Conservation (phyloP, 2,113 vertebrate genomes). For the Picathartes gymnocephalus region DNA sequence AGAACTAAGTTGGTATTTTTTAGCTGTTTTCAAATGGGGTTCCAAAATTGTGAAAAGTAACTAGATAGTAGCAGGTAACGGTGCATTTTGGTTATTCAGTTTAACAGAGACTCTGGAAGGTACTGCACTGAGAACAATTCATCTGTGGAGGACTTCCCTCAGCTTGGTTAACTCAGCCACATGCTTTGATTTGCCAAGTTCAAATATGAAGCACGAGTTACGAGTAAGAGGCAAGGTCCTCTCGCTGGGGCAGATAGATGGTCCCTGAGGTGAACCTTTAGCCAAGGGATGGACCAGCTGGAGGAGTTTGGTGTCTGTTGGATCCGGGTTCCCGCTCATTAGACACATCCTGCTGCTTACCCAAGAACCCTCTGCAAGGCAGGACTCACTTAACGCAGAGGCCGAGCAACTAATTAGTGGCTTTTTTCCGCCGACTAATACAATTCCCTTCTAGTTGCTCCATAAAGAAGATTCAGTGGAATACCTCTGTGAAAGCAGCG, state of each 20-base stretch:
- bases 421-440: not conserved
- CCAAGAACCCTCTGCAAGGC: not conserved
- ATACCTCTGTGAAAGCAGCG: slow-evolving; percentile 28
- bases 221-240: not conserved
- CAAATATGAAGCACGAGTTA: not conserved
- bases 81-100: not conserved
- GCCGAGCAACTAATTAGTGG: slow-evolving; percentile 46
- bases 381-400: slow-evolving; percentile 43
- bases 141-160: not conserved
- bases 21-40: not conserved
- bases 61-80: not conserved
- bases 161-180: not conserved
- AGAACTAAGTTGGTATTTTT: not conserved
- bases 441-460: slow-evolving; percentile 43
- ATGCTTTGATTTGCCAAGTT: not conserved
- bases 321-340: not conserved
- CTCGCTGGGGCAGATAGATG: not conserved
- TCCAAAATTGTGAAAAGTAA: not conserved
- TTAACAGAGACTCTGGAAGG: not conserved
- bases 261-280: not conserved
- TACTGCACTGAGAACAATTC: not conserved
- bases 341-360: not conserved
- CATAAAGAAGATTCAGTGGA: slow-evolving; percentile 65
- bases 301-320: not conserved
- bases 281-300: not conserved